Evolutionary conservation across 2,113 vertebrate species (phyloP).

Genomic region (Mesembrinibis cayennensis): DNA sequence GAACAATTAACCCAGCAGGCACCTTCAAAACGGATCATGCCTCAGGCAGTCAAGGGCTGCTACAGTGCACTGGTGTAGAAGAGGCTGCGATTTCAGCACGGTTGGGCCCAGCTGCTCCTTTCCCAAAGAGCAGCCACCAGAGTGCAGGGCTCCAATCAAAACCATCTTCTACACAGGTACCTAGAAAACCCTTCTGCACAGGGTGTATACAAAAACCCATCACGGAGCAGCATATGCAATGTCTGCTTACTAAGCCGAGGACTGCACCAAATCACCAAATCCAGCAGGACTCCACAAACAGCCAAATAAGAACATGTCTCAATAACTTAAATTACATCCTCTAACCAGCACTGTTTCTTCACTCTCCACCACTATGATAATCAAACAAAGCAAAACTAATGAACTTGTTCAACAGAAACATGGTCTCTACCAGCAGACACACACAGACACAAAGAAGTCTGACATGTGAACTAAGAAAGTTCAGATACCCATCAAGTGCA

Average conservation of each 20-base stretch:
- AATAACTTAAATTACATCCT: background rate
- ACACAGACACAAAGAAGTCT: background rate
- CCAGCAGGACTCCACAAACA: background rate
- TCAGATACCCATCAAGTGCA: background rate
- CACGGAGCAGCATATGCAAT: background rate
- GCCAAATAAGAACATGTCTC: no score
- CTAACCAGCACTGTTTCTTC: background rate
- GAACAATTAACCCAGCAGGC: background rate
- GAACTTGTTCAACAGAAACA: background rate
- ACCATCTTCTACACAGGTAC: no score
- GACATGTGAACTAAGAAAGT: background rate
- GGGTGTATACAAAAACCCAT: background rate
- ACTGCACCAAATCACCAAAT: background rate
- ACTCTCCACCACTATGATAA: background rate
- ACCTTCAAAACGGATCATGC: background rate
- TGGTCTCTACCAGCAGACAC: background rate
- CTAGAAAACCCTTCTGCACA: background rate
- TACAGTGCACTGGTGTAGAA: no score
- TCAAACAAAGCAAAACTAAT: background rate
- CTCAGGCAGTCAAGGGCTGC: no score
- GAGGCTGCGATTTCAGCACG: background rate
- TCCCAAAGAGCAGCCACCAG: background rate
- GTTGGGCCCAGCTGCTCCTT: background rate
- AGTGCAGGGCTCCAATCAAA: background rate
- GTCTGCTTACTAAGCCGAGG: no score